phyloP scores from a whole-genome alignment of 2,113 vertebrate genomes.

The Prionailurus viverrinus region DNA sequence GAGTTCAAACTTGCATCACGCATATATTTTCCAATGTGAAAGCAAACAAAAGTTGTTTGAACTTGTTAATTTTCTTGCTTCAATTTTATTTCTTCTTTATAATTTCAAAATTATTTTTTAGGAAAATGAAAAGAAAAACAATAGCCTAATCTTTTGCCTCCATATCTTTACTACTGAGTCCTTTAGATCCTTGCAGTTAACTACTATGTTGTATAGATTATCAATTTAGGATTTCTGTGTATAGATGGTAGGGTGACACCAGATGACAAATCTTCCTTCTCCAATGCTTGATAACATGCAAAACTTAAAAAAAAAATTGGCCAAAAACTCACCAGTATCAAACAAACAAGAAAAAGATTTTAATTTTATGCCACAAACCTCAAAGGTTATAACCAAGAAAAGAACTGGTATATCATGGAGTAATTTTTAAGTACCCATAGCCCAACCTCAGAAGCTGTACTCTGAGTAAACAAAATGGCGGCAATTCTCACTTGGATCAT shows the following conservation, averaged over 20 bases:
- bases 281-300: neutral
- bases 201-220: neutral
- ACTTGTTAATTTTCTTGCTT: neutral
- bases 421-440: neutral
- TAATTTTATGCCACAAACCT: neutral
- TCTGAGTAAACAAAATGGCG: neutral
- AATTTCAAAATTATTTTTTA: constrained; percentile 6
- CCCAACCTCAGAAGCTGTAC: neutral
- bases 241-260: neutral
- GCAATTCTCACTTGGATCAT: neutral
- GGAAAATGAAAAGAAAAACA: neutral
- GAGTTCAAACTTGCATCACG: neutral
- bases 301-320: neutral
- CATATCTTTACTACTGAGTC: neutral
- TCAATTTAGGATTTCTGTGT: neutral
- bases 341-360: neutral
- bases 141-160: neutral
- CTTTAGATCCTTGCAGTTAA: neutral
- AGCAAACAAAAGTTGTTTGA: constrained; percentile 15
- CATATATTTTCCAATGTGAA: neutral
- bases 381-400: neutral
- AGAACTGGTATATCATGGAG: neutral
- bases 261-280: neutral
- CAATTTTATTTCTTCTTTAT: neutral
- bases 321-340: neutral